Conservation (phyloP, 2,113 vertebrate genomes). For the Laticauda laticaudata region DNA sequence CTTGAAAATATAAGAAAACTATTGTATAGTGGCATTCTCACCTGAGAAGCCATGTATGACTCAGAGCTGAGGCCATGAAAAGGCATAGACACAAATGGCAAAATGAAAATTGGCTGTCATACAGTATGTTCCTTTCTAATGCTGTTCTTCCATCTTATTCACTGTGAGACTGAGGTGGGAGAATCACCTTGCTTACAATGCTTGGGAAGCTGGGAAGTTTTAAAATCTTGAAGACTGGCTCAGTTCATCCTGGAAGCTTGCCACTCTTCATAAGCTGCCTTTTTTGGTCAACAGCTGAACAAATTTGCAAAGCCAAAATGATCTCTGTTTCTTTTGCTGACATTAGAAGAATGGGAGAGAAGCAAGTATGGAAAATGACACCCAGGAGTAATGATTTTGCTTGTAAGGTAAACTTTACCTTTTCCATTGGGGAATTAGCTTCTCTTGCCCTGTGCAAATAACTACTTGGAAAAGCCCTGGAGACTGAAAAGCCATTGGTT, state of each 20-base stretch:
- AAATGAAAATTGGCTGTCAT: background rate
- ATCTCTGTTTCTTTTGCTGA: slow-evolving; percentile 34
- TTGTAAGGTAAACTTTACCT: slow-evolving; percentile 21
- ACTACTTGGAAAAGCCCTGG: slow-evolving; percentile 40
- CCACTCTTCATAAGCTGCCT: background rate
- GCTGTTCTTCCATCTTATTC: background rate
- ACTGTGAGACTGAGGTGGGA: background rate
- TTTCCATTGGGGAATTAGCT: slow-evolving; percentile 39
- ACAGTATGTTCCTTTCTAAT: background rate
- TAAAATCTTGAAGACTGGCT: background rate
- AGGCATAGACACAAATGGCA: background rate
- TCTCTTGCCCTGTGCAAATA: slow-evolving; percentile 50
- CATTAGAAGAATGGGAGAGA: slow-evolving; percentile 21
- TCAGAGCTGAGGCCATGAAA: background rate
- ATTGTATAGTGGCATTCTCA: background rate
- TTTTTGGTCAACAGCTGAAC: background rate
- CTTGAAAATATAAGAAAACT: background rate
- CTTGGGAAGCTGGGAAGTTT: background rate
- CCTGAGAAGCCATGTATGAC: background rate
- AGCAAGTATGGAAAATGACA: background rate
- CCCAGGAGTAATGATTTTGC: slow-evolving; percentile 51
- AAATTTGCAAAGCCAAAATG: slow-evolving; percentile 24
- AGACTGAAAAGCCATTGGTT: slow-evolving; percentile 24
- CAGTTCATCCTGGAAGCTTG: background rate
- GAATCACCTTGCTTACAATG: background rate